Base-by-base conservation (phyloP, 2,888 invertebrate genomes). In the Sarcophaga rosellei region DNA sequence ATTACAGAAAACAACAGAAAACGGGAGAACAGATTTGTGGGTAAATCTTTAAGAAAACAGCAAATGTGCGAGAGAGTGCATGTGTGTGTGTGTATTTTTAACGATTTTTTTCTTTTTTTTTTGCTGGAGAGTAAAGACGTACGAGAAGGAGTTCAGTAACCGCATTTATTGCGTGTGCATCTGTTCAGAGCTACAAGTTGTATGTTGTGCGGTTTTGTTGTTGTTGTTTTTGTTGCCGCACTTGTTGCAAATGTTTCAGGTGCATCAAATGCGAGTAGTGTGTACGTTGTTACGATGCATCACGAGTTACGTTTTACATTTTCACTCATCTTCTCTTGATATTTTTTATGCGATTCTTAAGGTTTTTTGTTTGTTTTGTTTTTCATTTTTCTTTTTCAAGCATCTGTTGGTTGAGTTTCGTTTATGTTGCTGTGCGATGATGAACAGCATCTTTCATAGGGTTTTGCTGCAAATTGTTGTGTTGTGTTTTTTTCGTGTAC, bases 121-220 rank as follows among this genome's bases (percentile, higher is more conserved):
- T 8, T 35, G 10, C 35, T 8, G 8, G 35, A 35, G 35, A 53
- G 17, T 53, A 53, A 53, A 53, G 23, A 2, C n/a, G 12, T 66
- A 44, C 15, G 73, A 72, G 53, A n/a, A 70, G 72, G 76, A 84
- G 84, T 84, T 84, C 84, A 84, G 84, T 79, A 84, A 84, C 79
- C 84, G 84, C 80, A 70, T 80, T 84, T 75, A 70, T 84, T 84
- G 84, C 84, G 84, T 84, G 84, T 84, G 84, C 84, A 84, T 84
- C 84, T 84, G 84, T 84, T 84, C 79, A 66, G 79, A 72, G 35
- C 35, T 35, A 35, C 35, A 35, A 66, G 79, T 70, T 76, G 57
- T 57, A 5, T 65, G 10, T 10, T 61, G n/a, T 45, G 17, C 4
- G 20, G 65, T 65, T 65, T 23, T 66, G 20, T 20, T n/a, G 23